Percentiles rank a stretch among this genome's conserved stretches.
These are phyloP conservation scores for Charaxes varanes DNA, from an alignment of 1,140 invertebrate genomes.

Conservation along the genomic window DNA sequence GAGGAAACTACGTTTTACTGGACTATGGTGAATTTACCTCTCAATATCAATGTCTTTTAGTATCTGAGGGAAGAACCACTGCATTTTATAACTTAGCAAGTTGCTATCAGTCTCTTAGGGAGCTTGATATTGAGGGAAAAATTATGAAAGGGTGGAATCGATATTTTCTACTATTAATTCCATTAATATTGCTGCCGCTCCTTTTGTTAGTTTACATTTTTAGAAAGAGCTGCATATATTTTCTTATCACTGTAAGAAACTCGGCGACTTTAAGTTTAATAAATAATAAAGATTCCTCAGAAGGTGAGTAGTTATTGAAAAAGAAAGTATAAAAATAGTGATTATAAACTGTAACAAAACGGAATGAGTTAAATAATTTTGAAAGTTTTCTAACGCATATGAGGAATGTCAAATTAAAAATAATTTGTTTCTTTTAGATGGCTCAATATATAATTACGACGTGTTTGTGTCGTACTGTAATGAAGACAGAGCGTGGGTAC, in stretches of 20 bases:
- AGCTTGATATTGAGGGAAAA: slow-evolving; percentile 19
- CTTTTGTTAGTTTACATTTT: slow-evolving; percentile 45
- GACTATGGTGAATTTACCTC: slow-evolving; percentile 34
- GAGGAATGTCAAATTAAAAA: no score
- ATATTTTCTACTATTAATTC: slow-evolving; percentile 32
- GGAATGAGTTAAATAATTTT: no score
- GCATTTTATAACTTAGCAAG: slow-evolving; percentile 27
- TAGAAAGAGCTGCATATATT: slow-evolving; percentile 74
- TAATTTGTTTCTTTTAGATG: slow-evolving; percentile 40
- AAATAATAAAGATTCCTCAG: slow-evolving; percentile 38
- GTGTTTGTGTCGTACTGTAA: slow-evolving; percentile 80
- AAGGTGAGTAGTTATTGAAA: slow-evolving; percentile 40
- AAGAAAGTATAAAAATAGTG: no score
- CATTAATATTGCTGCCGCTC: slow-evolving; percentile 33
- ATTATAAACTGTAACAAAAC: no score
- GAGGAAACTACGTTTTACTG: slow-evolving; percentile 29
- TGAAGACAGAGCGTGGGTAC: slow-evolving; percentile 75
- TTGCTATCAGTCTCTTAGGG: slow-evolving; percentile 27
- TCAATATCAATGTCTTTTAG: slow-evolving; percentile 41
- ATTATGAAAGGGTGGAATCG: slow-evolving; percentile 18
- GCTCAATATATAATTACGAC: slow-evolving; percentile 71
- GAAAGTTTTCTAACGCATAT: no score
- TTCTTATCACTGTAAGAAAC: slow-evolving; percentile 74
- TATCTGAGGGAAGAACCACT: slow-evolving; percentile 21
- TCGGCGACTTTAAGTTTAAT: slow-evolving; percentile 62